phyloP scores from a whole-genome alignment of 2,797 vertebrate genomes.

The Molossus alvarezi region DNA sequence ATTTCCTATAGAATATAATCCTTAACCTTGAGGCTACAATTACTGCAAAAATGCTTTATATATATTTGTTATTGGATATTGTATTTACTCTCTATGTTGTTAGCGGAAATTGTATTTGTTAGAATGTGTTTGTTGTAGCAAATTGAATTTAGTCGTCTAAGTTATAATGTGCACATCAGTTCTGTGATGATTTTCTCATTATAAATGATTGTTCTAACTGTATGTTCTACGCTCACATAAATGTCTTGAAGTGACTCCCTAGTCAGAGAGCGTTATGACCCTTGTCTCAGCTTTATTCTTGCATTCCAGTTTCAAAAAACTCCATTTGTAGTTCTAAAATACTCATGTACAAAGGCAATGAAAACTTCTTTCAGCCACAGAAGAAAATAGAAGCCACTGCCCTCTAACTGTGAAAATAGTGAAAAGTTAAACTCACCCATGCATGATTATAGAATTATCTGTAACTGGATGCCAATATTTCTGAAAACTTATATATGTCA shows the following conservation, averaged over 20 bases:
- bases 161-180: slow-evolving; percentile 54
- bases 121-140: slow-evolving; percentile 65
- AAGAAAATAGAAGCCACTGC: slow-evolving; percentile 12
- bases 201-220: slow-evolving; percentile 54
- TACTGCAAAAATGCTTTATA: slow-evolving; percentile 65
- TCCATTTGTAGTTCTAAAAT: background rate
- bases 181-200: slow-evolving; percentile 69
- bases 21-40: slow-evolving; percentile 72
- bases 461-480: background rate
- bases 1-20: slow-evolving; percentile 63
- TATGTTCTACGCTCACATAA: slow-evolving; percentile 35
- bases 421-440: slow-evolving; percentile 32
- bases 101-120: slow-evolving; percentile 73
- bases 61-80: slow-evolving; percentile 70
- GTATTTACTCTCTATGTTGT: slow-evolving; percentile 74
- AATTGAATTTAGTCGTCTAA: slow-evolving; percentile 75
- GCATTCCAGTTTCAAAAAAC: slow-evolving; percentile 56
- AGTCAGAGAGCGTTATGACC: slow-evolving; percentile 57
- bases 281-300: slow-evolving; percentile 40
- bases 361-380: slow-evolving; percentile 1
- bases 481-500: background rate
- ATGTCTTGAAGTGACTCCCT: slow-evolving; percentile 57
- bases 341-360: slow-evolving; percentile 40
- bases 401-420: slow-evolving; percentile 13
- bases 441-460: background rate